Conservation (phyloP, 2,113 vertebrate species). For the Percopsis transmontana region DNA sequence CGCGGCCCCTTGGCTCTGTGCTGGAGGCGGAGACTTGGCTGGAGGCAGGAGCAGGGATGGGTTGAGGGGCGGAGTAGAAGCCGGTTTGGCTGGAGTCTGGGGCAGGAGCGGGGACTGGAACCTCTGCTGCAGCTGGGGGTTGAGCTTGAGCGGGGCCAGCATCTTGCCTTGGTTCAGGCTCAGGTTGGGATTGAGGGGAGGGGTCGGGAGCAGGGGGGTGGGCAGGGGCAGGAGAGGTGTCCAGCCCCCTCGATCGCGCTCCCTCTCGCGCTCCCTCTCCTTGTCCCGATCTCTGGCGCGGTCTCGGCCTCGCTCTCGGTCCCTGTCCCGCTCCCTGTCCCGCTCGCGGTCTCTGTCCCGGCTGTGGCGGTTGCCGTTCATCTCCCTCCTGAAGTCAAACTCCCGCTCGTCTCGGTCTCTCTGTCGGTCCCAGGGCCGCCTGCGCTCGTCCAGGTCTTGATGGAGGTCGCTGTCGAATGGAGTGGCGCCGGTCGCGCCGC, state of each 20-base stretch:
- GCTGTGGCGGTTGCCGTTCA: constrained; percentile 91
- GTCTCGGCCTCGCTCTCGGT: constrained; percentile 38
- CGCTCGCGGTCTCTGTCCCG: constrained; percentile 82
- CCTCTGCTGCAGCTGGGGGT: constrained; percentile 52
- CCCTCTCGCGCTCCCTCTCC: constrained; percentile 56
- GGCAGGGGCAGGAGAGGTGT: constrained; percentile 70
- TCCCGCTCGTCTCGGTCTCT: constrained; percentile 94
- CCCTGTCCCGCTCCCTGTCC: constrained; percentile 58
- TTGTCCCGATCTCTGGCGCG: constrained; percentile 50
- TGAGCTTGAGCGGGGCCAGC: constrained; percentile 63
- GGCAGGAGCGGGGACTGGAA: constrained; percentile 65
- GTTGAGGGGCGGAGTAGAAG: constrained; percentile 35
- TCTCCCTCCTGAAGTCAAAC: constrained; percentile 93
- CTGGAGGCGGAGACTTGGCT: constrained; percentile 42
- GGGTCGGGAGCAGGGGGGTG: constrained; percentile 72
- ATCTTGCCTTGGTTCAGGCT: constrained; percentile 66
- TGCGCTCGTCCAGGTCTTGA: constrained; percentile 95
- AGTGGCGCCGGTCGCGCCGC: constrained; percentile 39
- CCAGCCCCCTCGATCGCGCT: constrained; percentile 68
- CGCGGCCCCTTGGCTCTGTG: constrained; percentile 32
- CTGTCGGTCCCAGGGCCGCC: constrained; percentile 95
- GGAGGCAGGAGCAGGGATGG: constrained; percentile 48
- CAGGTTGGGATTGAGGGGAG: constrained; percentile 67
- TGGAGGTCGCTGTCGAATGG: constrained; percentile 87
- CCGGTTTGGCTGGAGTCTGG: constrained; percentile 55